Evolutionary conservation across 2,888 invertebrate genomes (phyloP).

Genomic region (Caenorhabditis wallacei): DNA sequence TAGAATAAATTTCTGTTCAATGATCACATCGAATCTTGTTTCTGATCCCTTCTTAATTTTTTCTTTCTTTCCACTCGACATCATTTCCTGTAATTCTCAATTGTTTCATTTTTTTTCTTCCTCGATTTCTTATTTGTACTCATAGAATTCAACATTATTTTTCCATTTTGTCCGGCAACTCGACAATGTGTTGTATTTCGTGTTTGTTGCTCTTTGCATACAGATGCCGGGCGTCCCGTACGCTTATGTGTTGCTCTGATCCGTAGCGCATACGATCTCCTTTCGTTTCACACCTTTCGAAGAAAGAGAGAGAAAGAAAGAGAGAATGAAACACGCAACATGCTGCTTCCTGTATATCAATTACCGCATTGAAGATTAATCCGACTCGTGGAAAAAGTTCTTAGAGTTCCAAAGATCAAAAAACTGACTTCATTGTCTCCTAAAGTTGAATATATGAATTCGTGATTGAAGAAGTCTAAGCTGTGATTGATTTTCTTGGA

Average conservation of each 20-base stretch:
- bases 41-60: not conserved
- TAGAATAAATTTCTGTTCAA: slow-evolving; percentile 10
- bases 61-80: not conserved
- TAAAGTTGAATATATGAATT: too few species aligned
- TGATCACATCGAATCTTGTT: not conserved
- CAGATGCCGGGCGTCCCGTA: slow-evolving; percentile 19
- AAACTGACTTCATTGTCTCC: too few species aligned
- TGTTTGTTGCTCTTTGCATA: slow-evolving; percentile 52
- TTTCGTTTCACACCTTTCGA: slow-evolving; percentile 59
- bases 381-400: slow-evolving; percentile 26
- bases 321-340: slow-evolving; percentile 29
- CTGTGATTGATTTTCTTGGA: too few species aligned
- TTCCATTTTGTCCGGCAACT: slow-evolving; percentile 36
- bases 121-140: slow-evolving; percentile 29
- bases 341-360: slow-evolving; percentile 53
- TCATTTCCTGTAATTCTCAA: slow-evolving; percentile 27
- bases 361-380: slow-evolving; percentile 34
- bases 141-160: slow-evolving; percentile 29
- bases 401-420: slow-evolving; percentile 46
- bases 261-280: slow-evolving; percentile 59
- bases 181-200: slow-evolving; percentile 59
- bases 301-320: slow-evolving; percentile 1
- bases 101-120: slow-evolving; percentile 28
- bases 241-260: slow-evolving; percentile 52
- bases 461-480: too few species aligned